Conservation (phyloP, 2,797 vertebrate genomes). For the Lutjanus argentimaculatus region DNA sequence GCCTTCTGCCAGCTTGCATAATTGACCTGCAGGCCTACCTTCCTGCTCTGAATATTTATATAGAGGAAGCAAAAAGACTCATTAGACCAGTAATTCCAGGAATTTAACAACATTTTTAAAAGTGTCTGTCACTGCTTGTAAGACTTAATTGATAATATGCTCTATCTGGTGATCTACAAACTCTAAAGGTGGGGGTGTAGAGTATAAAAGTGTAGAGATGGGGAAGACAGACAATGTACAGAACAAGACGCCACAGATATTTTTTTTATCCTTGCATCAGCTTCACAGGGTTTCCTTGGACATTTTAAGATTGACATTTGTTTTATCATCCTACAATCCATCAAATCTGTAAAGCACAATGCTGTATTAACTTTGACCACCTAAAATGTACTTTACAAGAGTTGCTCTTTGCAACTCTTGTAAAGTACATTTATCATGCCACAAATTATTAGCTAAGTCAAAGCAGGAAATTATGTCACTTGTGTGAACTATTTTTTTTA, state of each 20-base stretch:
- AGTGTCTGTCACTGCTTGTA: neutral
- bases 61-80: neutral
- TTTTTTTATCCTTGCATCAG: slow-evolving; percentile 39
- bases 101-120: neutral
- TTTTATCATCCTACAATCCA: neutral
- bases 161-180: slow-evolving; percentile 2
- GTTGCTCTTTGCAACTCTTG: too few relatives aligned
- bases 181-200: neutral
- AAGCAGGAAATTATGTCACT: neutral
- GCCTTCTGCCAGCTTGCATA: slow-evolving; percentile 21
- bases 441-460: neutral
- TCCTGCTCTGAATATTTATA: slow-evolving; percentile 25
- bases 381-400: neutral
- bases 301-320: slow-evolving; percentile 21
- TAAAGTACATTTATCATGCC: too few relatives aligned
- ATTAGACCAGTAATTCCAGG: neutral
- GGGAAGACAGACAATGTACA: neutral
- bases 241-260: neutral
- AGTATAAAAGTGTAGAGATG: neutral
- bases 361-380: neutral
- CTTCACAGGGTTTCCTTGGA: slow-evolving; percentile 8
- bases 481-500: neutral
- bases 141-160: neutral
- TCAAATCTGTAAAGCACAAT: neutral
- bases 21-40: slow-evolving; percentile 13